Conservation (phyloP, 2,797 vertebrate genomes). For the Coluber constrictor region DNA sequence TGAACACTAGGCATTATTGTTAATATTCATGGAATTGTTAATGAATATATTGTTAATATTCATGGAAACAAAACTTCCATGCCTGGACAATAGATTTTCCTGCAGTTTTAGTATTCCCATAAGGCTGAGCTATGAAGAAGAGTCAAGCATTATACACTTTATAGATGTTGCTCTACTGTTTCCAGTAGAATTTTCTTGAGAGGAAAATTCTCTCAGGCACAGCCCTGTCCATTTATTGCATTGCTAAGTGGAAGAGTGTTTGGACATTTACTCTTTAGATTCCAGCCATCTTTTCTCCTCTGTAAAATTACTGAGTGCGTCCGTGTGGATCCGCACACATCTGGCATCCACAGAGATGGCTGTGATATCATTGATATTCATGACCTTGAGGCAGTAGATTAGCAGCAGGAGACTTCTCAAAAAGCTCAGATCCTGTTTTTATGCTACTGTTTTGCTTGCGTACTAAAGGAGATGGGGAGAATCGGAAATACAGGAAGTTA, state of each 20-base stretch:
- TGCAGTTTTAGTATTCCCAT: not conserved
- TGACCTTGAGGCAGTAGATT: not conserved
- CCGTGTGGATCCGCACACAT: fast-evolving
- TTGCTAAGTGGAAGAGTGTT: fast-evolving
- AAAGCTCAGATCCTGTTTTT: constrained; percentile 67
- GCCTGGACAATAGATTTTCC: not conserved
- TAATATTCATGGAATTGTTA: not conserved
- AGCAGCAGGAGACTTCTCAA: constrained; percentile 39
- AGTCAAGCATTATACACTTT: fast-evolving
- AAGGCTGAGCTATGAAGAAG: not conserved
- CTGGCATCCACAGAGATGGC: not conserved
- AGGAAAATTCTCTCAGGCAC: not conserved
- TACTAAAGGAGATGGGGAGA: constrained; percentile 34
- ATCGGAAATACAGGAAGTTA: constrained; percentile 63
- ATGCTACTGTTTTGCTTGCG: constrained; percentile 52
- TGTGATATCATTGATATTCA: not conserved
- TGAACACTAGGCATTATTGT: not conserved
- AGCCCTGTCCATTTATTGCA: not conserved
- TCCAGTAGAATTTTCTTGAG: not conserved
- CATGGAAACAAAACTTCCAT: not conserved
- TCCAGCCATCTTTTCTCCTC: not conserved
- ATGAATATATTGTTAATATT: not conserved
- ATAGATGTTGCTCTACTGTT: not conserved
- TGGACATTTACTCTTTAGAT: not conserved
- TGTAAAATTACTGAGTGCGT: not conserved